Base-by-base conservation (phyloP, 2,888 invertebrate species). In the Miltochrista miniata region DNA sequence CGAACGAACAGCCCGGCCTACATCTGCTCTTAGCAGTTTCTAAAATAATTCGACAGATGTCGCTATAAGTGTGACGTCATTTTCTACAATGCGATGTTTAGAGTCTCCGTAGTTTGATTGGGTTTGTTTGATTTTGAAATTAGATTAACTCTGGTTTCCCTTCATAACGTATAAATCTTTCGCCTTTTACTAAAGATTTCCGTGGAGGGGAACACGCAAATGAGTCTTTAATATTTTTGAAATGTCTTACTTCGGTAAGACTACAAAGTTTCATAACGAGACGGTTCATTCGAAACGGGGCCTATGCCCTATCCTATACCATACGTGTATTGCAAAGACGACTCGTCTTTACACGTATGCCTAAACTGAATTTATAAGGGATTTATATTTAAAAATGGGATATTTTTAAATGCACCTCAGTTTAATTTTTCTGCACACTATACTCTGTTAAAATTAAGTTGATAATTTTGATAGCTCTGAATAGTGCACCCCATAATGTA, bases 131-230 rank as follows among this genome's bases (percentile, higher is more conserved):
- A 11, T 24, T 38, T 38, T 38, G 10, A 1, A 24, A 9, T 38
- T 1, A 7, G 7, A 14, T 7, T 52, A 54, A 88, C 93, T 93
- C 93, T 93, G 93, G 93, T 91, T 92, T 93, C 93, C 92, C 93
- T 93, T 93, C 94, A 93, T 84, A 83, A 92, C 94, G 93, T 80
- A 93, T 92, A 94, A 94, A 94, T 94, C 94, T 94, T 94, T 94
- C 94, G 94, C 94, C 94, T 94, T 94, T 94, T 94, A 94, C 94
- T 94, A 94, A 94, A 94, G 94, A 94, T 94, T 94, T 94, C 94
- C 94, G 94, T 94, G 94, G 94, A 93, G 94, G 93, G 94, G 94
- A 90, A 91, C 94, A 94, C 92, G 92, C 92, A 92, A 93, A 94
- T 94, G 94, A 94, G 94, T 94, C 93, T 93, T 50, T 49, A 38